Evolutionary conservation across 30 jellyfish, hydroid and myxozoan genomes (phyloP).

Genomic region (Chironex yamaguchii): DNA sequence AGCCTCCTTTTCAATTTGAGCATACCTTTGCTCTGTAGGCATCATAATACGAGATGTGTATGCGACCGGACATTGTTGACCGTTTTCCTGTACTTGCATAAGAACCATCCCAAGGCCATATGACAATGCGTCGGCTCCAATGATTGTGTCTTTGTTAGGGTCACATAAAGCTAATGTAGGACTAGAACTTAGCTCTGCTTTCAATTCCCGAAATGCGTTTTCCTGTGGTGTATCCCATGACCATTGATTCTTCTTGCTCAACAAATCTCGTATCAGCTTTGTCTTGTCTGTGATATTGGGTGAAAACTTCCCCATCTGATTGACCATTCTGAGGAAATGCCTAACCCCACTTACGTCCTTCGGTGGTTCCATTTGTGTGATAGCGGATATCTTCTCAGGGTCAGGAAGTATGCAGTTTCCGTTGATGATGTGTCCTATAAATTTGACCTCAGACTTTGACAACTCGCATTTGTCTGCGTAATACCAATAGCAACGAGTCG

Average conservation of each 20-base stretch:
- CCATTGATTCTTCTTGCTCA: slow-evolving; percentile 42
- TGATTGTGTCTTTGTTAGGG: slow-evolving; percentile 38
- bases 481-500: slow-evolving; percentile 8
- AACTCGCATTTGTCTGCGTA: slow-evolving; percentile 59
- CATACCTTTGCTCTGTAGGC: slow-evolving; percentile 60
- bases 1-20: slow-evolving; percentile 58
- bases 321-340: slow-evolving; percentile 62
- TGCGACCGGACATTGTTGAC: slow-evolving; percentile 50
- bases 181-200: slow-evolving; percentile 50
- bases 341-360: not conserved
- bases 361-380: slow-evolving; percentile 46
- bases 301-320: slow-evolving; percentile 22
- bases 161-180: slow-evolving; percentile 66
- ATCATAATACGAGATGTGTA: slow-evolving; percentile 58
- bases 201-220: not conserved
- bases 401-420: slow-evolving; percentile 35
- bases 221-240: slow-evolving; percentile 37
- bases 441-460: slow-evolving; percentile 9
- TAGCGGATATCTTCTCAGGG: slow-evolving; percentile 34
- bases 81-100: slow-evolving; percentile 53
- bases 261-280: slow-evolving; percentile 28
- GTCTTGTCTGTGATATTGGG: slow-evolving; percentile 51
- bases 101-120: slow-evolving; percentile 55
- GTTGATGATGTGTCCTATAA: slow-evolving; percentile 27
- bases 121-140: slow-evolving; percentile 25